Evolutionary conservation across 2,888 invertebrate genomes (phyloP), one percentile per base, ranked within the genome.

Genomic region (Ptychoptera albimana): DNA sequence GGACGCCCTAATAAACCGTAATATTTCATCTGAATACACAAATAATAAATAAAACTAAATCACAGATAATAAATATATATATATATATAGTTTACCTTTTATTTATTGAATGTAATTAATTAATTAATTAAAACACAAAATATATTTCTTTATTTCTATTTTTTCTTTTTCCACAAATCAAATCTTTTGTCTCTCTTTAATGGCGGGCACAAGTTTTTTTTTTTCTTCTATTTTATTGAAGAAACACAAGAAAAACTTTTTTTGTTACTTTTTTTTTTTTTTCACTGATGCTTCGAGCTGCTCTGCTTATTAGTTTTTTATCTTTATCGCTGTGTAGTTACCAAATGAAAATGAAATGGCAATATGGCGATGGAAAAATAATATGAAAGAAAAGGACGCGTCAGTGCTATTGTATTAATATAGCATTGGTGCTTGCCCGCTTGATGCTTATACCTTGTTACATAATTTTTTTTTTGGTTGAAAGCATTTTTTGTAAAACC

Each of bases 131-230:
- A 39, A 29, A 23, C 14, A 16, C 12, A 16, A 29, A 3, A 39
- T 12, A 23, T 39, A 13, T 9, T 39, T 30, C 10, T 42, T 42
- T n/a, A n/a, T n/a, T n/a, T n/a, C n/a, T n/a, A n/a, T n/a, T n/a
- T n/a, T n/a, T n/a, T n/a, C n/a, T n/a, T n/a, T n/a, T n/a, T n/a
- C n/a, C n/a, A n/a, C n/a, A 34, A 34, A 37, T 43, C 32, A 46
- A 45, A 67, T 64, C 67, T 66, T 69, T 69, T 69, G 61, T 71
- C 71, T 71, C 70, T 65, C 70, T 71, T 70, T 48, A 51, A 51
- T 52, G 51, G 50, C 50, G 50, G 45, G 42, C 23, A 23, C 23
- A 23, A 23, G 23, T 23, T 23, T 23, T 23, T 23, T 23, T 23
- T 23, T 7, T 23, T 23, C 3, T 23, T 23, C 7, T 23, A 23